A percentile compares a stretch with the other conserved stretches of the same genome.
These are phyloP conservation scores for Linnaemya tessellans DNA, from an alignment of 2,888 invertebrate genomes.

Conservation along the genomic window DNA sequence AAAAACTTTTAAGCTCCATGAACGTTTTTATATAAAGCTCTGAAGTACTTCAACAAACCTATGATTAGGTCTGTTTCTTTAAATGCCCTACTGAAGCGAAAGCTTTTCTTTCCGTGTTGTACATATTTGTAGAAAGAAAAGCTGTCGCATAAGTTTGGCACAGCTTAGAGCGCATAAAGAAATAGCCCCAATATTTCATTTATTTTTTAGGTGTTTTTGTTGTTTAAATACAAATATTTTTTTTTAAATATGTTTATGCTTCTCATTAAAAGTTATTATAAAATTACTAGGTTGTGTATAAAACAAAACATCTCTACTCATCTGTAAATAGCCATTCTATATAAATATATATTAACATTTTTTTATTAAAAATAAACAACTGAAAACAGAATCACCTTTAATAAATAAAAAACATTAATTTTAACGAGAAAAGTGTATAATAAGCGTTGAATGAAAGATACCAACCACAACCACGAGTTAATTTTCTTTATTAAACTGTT, in stretches of 20 bases:
- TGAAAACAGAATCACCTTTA: constrained; percentile 28
- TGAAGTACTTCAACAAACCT: background rate
- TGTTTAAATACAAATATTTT: constrained; percentile 47
- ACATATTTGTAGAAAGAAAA: no score
- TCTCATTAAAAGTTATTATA: constrained; percentile 59
- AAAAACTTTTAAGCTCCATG: constrained; percentile 19
- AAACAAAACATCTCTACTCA: constrained; percentile 63
- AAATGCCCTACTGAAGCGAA: no score
- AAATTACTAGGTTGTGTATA: constrained; percentile 27
- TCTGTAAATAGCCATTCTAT: constrained; percentile 70
- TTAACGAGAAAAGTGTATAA: background rate
- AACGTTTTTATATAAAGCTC: constrained; percentile 1
- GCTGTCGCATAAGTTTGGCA: no score
- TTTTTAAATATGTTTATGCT: constrained; percentile 61
- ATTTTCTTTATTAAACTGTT: constrained; percentile 26
- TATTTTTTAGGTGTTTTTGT: constrained; percentile 78
- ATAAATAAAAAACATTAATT: constrained; percentile 13
- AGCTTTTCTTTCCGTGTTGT: no score
- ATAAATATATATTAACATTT: constrained; percentile 46
- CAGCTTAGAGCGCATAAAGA: background rate
- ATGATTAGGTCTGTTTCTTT: background rate
- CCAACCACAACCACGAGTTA: constrained; percentile 30
- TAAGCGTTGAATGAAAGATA: constrained; percentile 18
- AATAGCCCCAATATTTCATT: background rate
- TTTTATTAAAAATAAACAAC: constrained; percentile 8